Evolutionary conservation across 2,888 invertebrate genomes (phyloP).

Genomic region (Tillus elongatus): DNA sequence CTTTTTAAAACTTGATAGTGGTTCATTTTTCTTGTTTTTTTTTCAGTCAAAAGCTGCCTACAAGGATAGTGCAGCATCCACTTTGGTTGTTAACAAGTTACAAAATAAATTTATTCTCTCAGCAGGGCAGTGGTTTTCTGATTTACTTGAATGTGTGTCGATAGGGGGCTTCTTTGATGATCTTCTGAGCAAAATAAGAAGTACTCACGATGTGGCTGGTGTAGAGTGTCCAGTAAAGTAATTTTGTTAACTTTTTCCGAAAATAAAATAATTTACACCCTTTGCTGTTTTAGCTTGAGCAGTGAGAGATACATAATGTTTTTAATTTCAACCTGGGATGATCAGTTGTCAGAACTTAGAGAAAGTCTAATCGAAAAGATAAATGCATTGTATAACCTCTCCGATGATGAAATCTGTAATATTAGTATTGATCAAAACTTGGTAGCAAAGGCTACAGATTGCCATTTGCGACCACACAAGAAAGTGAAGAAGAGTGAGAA

Average conservation of each 20-base stretch:
- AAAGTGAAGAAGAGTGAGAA: slow-evolving; percentile 25
- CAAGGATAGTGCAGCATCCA: slow-evolving; percentile 17
- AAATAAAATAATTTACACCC: neutral
- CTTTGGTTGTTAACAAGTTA: slow-evolving; percentile 17
- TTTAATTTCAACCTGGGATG: slow-evolving; percentile 30
- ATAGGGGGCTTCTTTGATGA: slow-evolving; percentile 29
- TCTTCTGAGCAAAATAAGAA: slow-evolving; percentile 27
- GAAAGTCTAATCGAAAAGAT: slow-evolving; percentile 30
- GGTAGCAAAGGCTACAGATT: slow-evolving; percentile 46
- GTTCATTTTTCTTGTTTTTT: slow-evolving; percentile 6
- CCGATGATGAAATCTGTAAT: slow-evolving; percentile 18
- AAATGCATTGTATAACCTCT: slow-evolving; percentile 25
- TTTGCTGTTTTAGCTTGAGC: slow-evolving; percentile 13
- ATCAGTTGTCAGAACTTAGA: slow-evolving; percentile 31
- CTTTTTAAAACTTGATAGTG: too few species aligned
- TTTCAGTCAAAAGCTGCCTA: slow-evolving; percentile 22
- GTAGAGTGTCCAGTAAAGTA: slow-evolving; percentile 23
- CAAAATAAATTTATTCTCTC: slow-evolving; percentile 26
- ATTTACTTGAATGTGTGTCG: slow-evolving; percentile 35
- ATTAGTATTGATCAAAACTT: slow-evolving; percentile 30
- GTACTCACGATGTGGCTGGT: slow-evolving; percentile 21
- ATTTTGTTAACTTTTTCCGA: too few species aligned
- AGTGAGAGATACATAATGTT: slow-evolving; percentile 24
- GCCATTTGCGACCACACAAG: slow-evolving; percentile 46
- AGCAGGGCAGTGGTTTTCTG: slow-evolving; percentile 40